Conservation (phyloP, 2,113 vertebrate genomes). For the Nanorana parkeri region DNA sequence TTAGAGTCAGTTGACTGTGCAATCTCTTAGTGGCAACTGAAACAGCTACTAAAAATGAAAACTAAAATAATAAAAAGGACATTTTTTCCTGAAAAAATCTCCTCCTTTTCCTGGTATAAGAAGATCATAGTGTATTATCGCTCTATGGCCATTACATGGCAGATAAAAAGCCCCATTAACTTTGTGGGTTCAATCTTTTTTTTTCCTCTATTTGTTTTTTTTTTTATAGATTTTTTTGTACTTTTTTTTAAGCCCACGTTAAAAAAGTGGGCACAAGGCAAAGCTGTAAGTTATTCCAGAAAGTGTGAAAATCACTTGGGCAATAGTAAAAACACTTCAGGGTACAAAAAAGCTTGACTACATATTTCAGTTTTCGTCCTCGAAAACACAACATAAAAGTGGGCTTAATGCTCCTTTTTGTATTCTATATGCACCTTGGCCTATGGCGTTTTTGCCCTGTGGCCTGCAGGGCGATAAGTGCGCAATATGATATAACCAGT, state of each 20-base stretch:
- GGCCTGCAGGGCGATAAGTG: constrained; percentile 97
- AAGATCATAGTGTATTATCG: constrained; percentile 90
- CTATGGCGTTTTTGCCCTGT: constrained; percentile 94
- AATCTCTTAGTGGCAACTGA: constrained; percentile 99
- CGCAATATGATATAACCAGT: constrained; percentile 87
- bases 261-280: constrained; percentile 90
- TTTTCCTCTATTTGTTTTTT: constrained; percentile 56
- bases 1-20: constrained; percentile 99
- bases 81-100: constrained; percentile 78
- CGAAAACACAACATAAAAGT: constrained; percentile 82
- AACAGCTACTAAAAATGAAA: constrained; percentile 88
- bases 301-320: constrained; percentile 95
- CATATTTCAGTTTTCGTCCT: constrained; percentile 84
- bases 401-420: constrained; percentile 82
- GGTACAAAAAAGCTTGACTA: constrained; percentile 87
- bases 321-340: constrained; percentile 88
- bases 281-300: constrained; percentile 96
- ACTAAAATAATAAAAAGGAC: constrained; percentile 44
- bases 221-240: constrained; percentile 48
- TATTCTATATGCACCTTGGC: constrained; percentile 93
- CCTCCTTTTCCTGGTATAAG: constrained; percentile 83
- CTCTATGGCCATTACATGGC: constrained; percentile 91
- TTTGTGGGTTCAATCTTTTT: constrained; percentile 80
- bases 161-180: constrained; percentile 84
- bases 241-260: constrained; percentile 82